Conservation (phyloP, 2,888 invertebrate species). For the Heliconius aoede region DNA sequence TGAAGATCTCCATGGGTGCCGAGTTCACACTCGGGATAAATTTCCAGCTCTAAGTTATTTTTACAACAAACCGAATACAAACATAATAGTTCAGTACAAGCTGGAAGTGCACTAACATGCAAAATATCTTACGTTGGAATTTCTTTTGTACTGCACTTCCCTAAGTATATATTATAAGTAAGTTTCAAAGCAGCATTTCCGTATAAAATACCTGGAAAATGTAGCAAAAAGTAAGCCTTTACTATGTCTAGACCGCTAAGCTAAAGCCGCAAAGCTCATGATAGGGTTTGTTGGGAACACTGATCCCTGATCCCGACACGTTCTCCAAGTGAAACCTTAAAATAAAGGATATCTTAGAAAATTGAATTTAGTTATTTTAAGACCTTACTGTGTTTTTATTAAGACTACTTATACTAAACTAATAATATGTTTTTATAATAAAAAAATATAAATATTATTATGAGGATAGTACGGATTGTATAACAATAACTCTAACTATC, state of each 20-base stretch:
- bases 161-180: neutral
- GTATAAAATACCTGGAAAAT: conserved; percentile 41
- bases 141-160: neutral
- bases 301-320: conserved; percentile 46
- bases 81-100: too few species aligned
- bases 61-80: too few species aligned
- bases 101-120: too few species aligned
- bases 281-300: conserved; percentile 46
- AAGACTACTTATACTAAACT: too few species aligned
- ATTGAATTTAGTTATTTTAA: conserved; percentile 11
- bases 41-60: too few species aligned
- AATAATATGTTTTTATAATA: neutral
- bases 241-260: conserved; percentile 45
- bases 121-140: neutral
- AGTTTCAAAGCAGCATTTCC: conserved; percentile 41
- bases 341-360: conserved; percentile 23
- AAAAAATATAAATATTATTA: too few species aligned
- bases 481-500: too few species aligned
- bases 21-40: too few species aligned
- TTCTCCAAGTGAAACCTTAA: conserved; percentile 33
- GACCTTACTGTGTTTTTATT: neutral
- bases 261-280: conserved; percentile 49
- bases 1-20: too few species aligned
- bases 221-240: conserved; percentile 39
- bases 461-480: too few species aligned